Percentiles rank a stretch among this genome's conserved stretches.
Conservation (phyloP, 1,140 invertebrate genomes). For the Prorops nasuta region DNA sequence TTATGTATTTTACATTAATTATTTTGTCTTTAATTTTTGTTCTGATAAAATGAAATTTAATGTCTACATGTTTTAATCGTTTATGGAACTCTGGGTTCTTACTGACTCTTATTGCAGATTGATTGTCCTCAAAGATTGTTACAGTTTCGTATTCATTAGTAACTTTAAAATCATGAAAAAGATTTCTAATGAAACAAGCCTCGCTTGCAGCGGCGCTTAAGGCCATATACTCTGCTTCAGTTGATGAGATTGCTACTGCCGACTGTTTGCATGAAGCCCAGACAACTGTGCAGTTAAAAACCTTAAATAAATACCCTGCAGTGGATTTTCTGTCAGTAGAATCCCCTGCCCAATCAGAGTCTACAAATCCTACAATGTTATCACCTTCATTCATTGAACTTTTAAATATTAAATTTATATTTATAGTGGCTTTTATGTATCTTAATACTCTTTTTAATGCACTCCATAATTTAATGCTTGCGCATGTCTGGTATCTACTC, state of each 20-base stretch:
- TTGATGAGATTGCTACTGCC: not conserved
- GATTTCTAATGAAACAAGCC: not conserved
- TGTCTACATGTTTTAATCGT: not conserved
- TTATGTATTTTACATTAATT: not conserved
- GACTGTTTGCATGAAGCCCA: not conserved
- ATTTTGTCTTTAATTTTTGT: not conserved
- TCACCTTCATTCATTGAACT: too few relatives aligned
- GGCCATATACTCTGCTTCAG: too few relatives aligned
- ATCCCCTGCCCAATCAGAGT: not conserved
- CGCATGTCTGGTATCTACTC: not conserved
- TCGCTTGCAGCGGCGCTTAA: not conserved
- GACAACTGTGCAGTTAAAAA: not conserved
- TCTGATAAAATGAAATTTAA: not conserved
- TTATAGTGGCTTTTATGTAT: too few relatives aligned
- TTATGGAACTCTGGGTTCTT: conserved; percentile 1
- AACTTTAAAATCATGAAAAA: not conserved
- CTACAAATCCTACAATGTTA: too few relatives aligned
- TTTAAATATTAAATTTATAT: too few relatives aligned
- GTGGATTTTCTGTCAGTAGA: not conserved
- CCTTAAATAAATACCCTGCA: not conserved
- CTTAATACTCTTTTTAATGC: not conserved
- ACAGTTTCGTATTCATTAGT: not conserved
- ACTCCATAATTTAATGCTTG: not conserved
- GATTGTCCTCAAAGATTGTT: not conserved
- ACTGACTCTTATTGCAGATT: not conserved